phyloP scores from a whole-genome alignment of 2,797 vertebrate species.

The Eospalax fontanierii region DNA sequence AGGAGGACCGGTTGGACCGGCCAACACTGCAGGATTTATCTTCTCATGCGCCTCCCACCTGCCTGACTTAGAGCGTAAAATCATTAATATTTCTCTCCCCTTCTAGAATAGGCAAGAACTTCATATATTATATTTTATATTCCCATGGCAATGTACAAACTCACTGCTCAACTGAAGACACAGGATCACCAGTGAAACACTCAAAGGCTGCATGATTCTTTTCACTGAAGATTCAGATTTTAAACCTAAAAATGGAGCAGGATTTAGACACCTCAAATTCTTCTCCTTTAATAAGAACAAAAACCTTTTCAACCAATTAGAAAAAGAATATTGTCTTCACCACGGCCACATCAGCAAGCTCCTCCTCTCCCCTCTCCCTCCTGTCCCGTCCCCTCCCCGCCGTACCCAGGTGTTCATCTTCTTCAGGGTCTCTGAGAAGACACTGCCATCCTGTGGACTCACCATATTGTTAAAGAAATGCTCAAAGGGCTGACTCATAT shows the following conservation, averaged over 20 bases:
- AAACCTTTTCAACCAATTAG: background rate
- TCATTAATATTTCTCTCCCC: background rate
- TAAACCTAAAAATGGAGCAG: background rate
- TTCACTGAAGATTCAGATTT: background rate
- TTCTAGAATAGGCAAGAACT: background rate
- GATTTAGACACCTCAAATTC: background rate
- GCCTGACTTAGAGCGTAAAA: background rate
- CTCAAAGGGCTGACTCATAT: background rate
- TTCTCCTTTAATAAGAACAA: slow-evolving; percentile 1
- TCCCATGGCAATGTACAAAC: slow-evolving; percentile 4
- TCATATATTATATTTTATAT: background rate
- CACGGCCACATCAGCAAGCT: background rate
- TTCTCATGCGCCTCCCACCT: background rate
- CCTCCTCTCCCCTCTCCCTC: background rate
- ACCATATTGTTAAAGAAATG: background rate
- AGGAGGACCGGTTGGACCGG: background rate
- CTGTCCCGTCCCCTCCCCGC: background rate
- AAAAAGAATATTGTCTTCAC: background rate
- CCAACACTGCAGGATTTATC: background rate
- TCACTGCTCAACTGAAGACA: slow-evolving; percentile 71
- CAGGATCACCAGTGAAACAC: background rate
- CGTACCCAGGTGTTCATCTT: too few relatives aligned
- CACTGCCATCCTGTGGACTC: slow-evolving; percentile 72
- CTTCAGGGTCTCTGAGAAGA: slow-evolving; percentile 20
- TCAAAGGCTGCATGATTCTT: background rate